phyloP scores from a whole-genome alignment of 2,113 vertebrate genomes.

The Tragelaphus imberbis region DNA sequence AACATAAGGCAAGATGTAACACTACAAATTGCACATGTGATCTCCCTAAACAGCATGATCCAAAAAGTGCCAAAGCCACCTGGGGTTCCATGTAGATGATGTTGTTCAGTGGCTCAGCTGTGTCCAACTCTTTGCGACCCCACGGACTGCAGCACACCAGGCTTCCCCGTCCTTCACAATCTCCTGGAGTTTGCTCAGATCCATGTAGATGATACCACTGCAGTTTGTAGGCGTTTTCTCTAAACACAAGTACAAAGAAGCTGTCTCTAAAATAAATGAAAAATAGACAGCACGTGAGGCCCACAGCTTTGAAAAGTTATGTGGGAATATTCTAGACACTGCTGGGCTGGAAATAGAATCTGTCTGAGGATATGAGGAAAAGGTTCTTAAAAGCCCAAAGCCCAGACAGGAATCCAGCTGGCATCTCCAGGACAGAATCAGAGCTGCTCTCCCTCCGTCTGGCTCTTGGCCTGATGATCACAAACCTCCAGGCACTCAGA shows the following conservation, averaged over 20 bases:
- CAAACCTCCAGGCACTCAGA: neutral
- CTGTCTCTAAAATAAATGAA: neutral
- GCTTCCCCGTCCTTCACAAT: neutral
- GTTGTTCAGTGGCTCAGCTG: neutral
- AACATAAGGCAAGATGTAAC: neutral
- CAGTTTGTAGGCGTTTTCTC: neutral
- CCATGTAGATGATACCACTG: neutral
- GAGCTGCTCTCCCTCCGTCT: constrained; percentile 30
- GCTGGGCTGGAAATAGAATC: neutral
- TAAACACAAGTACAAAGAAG: neutral
- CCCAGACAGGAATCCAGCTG: constrained; percentile 38
- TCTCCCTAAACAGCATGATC: neutral
- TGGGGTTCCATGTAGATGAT: neutral
- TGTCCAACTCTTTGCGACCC: neutral
- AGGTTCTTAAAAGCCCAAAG: constrained; percentile 9
- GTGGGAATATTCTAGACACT: neutral
- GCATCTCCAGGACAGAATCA: constrained; percentile 58
- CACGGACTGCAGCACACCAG: neutral
- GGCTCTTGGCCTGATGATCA: neutral
- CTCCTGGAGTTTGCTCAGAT: neutral
- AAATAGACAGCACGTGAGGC: neutral
- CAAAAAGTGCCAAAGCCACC: neutral
- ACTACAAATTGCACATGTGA: no score
- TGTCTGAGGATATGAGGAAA: neutral
- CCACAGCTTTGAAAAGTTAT: neutral